Percentiles rank a stretch among this genome's conserved stretches.
Evolutionary conservation across 2,113 vertebrate genomes (phyloP).

Genomic region (Ageneiosus marmoratus): DNA sequence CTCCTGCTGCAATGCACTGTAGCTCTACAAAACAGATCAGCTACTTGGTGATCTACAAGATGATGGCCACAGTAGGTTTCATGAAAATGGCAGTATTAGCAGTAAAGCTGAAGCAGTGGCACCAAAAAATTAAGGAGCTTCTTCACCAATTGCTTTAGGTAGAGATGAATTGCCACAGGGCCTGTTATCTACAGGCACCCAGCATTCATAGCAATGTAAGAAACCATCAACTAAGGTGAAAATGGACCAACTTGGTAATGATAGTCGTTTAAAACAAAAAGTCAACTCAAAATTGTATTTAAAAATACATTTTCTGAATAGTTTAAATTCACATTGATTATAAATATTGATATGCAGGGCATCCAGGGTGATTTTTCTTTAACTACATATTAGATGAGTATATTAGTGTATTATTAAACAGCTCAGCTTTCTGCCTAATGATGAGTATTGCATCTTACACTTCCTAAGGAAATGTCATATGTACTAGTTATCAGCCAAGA

Average conservation of each 20-base stretch:
- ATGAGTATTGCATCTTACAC: constrained; percentile 11
- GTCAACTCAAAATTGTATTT: not conserved
- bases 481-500: constrained; percentile 35
- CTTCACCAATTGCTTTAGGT: not conserved
- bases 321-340: not conserved
- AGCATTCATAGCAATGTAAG: not conserved
- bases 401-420: constrained; percentile 9
- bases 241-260: not conserved
- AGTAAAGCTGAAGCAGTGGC: not conserved
- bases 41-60: not conserved
- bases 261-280: not conserved
- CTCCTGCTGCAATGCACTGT: not conserved
- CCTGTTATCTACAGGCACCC: not conserved
- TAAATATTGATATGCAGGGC: constrained; percentile 5
- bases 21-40: not conserved
- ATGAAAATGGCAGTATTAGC: not conserved
- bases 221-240: not conserved
- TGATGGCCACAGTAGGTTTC: not conserved
- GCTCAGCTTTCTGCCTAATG: not conserved
- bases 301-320: not conserved
- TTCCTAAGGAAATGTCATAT: constrained; percentile 20
- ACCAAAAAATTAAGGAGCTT: not conserved
- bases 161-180: not conserved
- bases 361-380: not conserved
- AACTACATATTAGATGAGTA: not conserved